Conservation (phyloP, 2,113 vertebrate genomes). For the Stegostoma tigrinum region DNA sequence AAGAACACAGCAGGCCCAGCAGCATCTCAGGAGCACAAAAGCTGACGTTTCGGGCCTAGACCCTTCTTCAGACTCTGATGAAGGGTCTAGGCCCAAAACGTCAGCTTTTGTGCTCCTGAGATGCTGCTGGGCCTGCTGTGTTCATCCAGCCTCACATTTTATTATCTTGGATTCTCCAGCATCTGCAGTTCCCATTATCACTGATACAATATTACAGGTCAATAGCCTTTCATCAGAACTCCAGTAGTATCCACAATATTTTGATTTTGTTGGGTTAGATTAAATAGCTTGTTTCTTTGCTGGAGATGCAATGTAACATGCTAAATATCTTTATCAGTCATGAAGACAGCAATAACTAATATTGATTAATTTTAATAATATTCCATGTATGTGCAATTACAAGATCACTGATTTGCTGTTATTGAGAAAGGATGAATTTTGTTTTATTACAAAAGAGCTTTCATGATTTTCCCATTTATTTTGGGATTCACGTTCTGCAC, state of each 20-base stretch:
- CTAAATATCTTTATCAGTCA: neutral
- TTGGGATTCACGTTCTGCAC: neutral
- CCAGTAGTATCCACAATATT: neutral
- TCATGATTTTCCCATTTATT: neutral
- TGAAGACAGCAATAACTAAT: neutral
- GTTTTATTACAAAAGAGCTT: neutral
- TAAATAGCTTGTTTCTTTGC: neutral
- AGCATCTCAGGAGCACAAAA: too few relatives aligned
- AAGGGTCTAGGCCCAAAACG: too few relatives aligned
- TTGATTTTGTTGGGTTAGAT: neutral
- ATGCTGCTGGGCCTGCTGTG: too few relatives aligned
- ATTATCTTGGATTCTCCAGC: too few relatives aligned
- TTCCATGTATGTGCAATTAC: neutral
- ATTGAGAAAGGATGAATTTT: neutral
- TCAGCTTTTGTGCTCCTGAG: too few relatives aligned
- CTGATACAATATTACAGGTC: neutral
- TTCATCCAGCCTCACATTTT: too few relatives aligned
- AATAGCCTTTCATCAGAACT: neutral
- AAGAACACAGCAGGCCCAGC: too few relatives aligned
- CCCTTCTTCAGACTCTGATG: too few relatives aligned
- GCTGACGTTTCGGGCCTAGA: too few relatives aligned
- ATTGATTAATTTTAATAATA: neutral
- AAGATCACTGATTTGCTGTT: neutral
- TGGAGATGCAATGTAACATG: neutral
- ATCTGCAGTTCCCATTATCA: too few relatives aligned